Evolutionary conservation across 2,888 invertebrate species (phyloP).

Genomic region (Nezara viridula): DNA sequence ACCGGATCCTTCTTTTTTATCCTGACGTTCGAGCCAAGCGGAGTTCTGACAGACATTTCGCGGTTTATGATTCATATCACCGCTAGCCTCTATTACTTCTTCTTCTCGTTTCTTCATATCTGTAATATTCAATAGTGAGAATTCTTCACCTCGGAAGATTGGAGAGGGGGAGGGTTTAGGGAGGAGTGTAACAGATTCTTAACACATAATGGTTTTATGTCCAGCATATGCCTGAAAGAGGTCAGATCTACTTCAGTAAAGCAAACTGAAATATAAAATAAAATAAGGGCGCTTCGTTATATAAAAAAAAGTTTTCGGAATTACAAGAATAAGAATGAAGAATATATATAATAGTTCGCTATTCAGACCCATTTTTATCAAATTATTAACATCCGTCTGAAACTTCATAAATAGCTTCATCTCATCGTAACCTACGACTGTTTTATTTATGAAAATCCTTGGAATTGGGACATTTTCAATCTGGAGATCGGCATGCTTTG

Average conservation of each 20-base stretch:
- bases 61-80: constrained; percentile 9
- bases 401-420: too few species aligned
- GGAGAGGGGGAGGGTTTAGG: neutral
- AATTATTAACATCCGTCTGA: too few species aligned
- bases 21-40: neutral
- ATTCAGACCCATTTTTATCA: too few species aligned
- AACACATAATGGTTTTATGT: neutral
- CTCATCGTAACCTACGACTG: too few species aligned
- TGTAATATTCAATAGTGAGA: neutral
- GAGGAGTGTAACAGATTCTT: neutral
- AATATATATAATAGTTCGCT: too few species aligned
- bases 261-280: neutral
- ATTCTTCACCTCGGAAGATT: neutral
- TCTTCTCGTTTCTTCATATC: neutral
- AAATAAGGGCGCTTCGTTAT: too few species aligned
- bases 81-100: neutral
- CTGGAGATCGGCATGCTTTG: too few species aligned
- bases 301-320: neutral
- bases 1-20: neutral
- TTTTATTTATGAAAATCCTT: too few species aligned
- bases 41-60: neutral
- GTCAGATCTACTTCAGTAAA: neutral
- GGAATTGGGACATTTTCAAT: too few species aligned
- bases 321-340: too few species aligned
- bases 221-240: neutral